Conservation (phyloP, 2,888 invertebrate species). For the Odontothrips loti region DNA sequence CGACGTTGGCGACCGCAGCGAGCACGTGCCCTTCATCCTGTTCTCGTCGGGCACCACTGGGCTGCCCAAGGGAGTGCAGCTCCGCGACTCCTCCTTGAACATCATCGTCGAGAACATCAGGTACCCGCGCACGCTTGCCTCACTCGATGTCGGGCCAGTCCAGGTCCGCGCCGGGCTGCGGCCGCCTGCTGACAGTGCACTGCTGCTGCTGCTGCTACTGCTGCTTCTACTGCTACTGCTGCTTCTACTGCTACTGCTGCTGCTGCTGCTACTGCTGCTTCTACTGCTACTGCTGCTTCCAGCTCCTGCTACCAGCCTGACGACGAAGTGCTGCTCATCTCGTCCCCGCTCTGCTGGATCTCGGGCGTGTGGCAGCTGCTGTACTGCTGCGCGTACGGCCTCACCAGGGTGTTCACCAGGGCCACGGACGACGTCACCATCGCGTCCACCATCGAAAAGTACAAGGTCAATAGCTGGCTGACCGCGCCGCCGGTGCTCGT, state of each 20-base stretch:
- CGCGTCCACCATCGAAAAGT: conserved; percentile 3
- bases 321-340: neutral
- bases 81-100: neutral
- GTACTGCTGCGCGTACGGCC: neutral
- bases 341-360: neutral
- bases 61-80: neutral
- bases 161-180: too few relatives aligned
- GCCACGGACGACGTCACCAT: neutral
- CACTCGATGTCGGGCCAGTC: neutral
- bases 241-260: too few relatives aligned
- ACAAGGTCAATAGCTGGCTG: neutral
- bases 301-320: neutral
- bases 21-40: neutral
- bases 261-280: too few relatives aligned
- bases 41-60: conserved; percentile 9
- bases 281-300: neutral
- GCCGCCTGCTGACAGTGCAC: neutral
- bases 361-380: neutral
- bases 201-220: too few relatives aligned
- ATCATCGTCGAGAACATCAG: neutral
- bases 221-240: too few relatives aligned
- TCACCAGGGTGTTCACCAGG: neutral
- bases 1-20: neutral
- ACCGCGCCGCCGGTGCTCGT: neutral
- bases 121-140: neutral